Evolutionary conservation across 2,113 vertebrate species (phyloP).

Genomic region (Mastomys natalensis): DNA sequence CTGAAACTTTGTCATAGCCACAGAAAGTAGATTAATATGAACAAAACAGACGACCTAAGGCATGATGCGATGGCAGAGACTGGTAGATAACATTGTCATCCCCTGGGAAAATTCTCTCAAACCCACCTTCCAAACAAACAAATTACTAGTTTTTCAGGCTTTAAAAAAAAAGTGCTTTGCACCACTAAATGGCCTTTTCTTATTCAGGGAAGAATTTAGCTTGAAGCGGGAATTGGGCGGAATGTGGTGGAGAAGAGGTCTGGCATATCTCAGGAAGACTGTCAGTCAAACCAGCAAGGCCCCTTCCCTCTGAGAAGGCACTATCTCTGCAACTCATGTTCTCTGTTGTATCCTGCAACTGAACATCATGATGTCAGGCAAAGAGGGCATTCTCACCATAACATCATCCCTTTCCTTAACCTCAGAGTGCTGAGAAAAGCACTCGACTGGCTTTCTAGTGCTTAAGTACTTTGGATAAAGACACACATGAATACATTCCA

Average conservation of each 20-base stretch:
- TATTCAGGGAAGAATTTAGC: accelerated
- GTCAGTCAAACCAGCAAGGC: neutral
- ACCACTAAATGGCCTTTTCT: constrained; percentile 5
- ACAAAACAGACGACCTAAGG: neutral
- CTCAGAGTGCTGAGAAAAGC: constrained; percentile 6
- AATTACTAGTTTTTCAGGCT: neutral
- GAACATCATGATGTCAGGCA: neutral
- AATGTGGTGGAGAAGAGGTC: accelerated
- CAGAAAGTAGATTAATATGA: neutral
- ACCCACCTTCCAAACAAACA: neutral
- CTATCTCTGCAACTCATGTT: neutral
- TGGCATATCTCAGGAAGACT: neutral
- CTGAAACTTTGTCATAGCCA: neutral
- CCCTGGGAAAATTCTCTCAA: neutral
- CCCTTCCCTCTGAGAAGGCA: neutral
- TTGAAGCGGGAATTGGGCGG: neutral
- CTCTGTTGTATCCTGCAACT: neutral
- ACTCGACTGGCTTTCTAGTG: neutral
- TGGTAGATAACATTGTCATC: neutral
- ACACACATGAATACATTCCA: constrained; percentile 7
- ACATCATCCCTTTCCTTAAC: neutral
- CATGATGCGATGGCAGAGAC: neutral
- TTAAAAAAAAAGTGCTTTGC: neutral
- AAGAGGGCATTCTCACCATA: neutral
- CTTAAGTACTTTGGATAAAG: constrained; percentile 31